Conservation (phyloP, 2,797 vertebrate genomes). For the Coregonus sp. region DNA sequence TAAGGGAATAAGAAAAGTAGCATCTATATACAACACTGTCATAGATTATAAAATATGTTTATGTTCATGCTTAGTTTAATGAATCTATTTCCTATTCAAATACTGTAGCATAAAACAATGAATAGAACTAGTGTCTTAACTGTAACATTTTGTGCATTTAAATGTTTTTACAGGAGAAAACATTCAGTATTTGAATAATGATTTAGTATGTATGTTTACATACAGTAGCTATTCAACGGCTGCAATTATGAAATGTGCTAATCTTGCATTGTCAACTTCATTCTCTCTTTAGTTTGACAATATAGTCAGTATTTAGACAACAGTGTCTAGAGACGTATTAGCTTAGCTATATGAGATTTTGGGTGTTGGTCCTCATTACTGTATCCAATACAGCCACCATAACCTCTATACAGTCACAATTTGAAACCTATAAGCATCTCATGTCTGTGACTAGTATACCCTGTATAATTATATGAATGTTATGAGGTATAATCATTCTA, state of each 20-base stretch:
- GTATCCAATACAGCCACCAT: neutral
- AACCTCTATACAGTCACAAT: neutral
- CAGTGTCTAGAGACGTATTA: too few relatives aligned
- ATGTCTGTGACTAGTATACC: neutral
- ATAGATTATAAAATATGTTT: neutral
- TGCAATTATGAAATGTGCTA: neutral
- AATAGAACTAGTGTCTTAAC: neutral
- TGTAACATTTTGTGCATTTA: neutral
- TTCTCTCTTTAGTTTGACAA: neutral
- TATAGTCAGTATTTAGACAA: neutral
- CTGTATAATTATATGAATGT: too few relatives aligned
- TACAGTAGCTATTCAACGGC: neutral
- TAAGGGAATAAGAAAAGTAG: neutral
- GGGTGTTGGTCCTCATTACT: too few relatives aligned
- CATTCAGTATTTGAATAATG: neutral
- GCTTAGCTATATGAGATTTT: too few relatives aligned
- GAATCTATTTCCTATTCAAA: neutral
- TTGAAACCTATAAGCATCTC: constrained; percentile 21
- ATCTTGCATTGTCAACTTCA: neutral
- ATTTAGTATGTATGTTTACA: neutral
- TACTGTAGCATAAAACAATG: neutral
- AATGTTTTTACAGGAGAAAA: neutral
- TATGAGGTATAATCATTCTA: too few relatives aligned
- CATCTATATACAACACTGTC: neutral
- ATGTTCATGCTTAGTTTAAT: constrained; percentile 2